Percentiles rank a stretch among this genome's conserved stretches.
Conservation (phyloP, 2,113 vertebrate species). For the Chlorodrepanis virens region DNA sequence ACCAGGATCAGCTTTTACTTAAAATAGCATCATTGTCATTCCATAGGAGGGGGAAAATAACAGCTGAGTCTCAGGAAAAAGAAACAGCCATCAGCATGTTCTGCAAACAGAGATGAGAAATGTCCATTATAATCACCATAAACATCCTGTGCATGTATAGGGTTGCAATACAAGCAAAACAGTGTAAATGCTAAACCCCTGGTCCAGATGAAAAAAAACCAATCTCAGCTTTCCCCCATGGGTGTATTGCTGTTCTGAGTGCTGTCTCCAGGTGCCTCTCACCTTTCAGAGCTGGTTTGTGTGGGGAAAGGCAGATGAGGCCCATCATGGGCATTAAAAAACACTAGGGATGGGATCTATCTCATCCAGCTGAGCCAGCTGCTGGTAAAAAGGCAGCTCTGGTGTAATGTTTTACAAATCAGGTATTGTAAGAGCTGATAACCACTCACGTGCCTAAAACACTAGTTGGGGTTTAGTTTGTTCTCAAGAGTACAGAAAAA, state of each 20-base stretch:
- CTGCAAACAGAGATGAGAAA: constrained; percentile 43
- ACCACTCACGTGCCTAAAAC: background rate
- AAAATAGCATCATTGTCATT: constrained; percentile 41
- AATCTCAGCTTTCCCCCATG: background rate
- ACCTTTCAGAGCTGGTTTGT: background rate
- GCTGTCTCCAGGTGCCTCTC: background rate
- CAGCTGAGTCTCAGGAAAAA: constrained; percentile 27
- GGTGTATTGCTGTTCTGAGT: background rate
- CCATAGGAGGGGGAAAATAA: background rate
- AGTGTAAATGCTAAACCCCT: background rate
- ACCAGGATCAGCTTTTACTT: background rate
- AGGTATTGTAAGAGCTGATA: background rate
- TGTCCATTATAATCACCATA: constrained; percentile 27
- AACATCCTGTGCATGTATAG: background rate
- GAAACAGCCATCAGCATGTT: constrained; percentile 25
- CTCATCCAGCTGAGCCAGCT: background rate
- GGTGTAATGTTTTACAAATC: background rate
- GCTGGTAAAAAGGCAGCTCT: background rate
- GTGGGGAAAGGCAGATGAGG: background rate
- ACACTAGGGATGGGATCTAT: background rate
- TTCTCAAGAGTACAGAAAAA: background rate
- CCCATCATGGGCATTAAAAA: background rate
- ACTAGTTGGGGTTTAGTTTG: background rate
- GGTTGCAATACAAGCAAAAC: constrained; percentile 12
- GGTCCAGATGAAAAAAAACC: background rate